Base-by-base conservation (phyloP, 1,140 invertebrate species). In the Palaemon carinicauda region DNA sequence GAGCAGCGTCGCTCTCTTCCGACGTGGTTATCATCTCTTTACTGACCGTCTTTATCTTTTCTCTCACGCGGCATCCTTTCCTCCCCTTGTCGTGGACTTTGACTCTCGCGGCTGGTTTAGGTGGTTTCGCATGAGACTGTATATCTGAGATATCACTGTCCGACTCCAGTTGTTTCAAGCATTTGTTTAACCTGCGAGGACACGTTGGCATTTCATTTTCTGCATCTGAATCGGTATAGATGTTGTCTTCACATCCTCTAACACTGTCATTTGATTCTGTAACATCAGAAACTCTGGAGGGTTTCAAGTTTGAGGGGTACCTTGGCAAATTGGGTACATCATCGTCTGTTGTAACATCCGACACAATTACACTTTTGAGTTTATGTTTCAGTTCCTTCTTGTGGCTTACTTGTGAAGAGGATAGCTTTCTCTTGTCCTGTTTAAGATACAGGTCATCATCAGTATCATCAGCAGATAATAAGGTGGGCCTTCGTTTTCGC, bases 371-470 rank as follows among this genome's bases (percentile, higher is more conserved):
- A 84, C 80, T 87, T 41, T 88, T 89, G 24, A 77, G 3, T 52
- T 81, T 80, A 65, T 80, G 65, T 81, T 85, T 88, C 52, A 53
- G 80, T 33, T 83, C 80, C 50, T 85, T 86, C 54, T 89, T 89
- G n/a, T 21, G 41, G 14, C 71, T 31, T 17, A 53, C 12, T 31
- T 75, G 27, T 79, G 74, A 41, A 41, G 41, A 51, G 56, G 85
- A 33, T 10, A 84, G 14, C 78, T 89, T 90, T 51, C 90, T 91
- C 73, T 89, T 87, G 50, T 88, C 89, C 69, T 83, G 73, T 91
- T 88, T 83, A 14, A 24, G 69, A 71, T 75, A 83, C n/a, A 84
- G 19, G 53, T 82, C 80, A 50, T 75, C 82, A 73, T 89, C 88
- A 17, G 86, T 56, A 29, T 89, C 89, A 51, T 88, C 86, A 5